Evolutionary conservation across 2,888 invertebrate species (phyloP).

Genomic region (Ornithoptera alexandrae): DNA sequence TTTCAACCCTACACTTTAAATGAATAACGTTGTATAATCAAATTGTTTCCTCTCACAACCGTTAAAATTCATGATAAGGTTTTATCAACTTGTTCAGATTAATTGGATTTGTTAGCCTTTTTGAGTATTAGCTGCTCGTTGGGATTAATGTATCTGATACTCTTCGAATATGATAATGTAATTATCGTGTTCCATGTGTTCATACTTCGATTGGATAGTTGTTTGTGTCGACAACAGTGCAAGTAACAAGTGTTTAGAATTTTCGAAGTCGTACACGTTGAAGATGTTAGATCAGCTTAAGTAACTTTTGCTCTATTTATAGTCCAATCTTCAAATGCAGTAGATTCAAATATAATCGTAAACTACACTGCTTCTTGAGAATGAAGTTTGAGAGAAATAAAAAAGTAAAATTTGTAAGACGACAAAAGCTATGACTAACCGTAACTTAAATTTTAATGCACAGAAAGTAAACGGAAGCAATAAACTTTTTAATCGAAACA

Average conservation of each 20-base stretch:
- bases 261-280: background rate
- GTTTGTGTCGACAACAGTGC: too few relatives aligned
- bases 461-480: background rate
- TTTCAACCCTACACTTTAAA: background rate
- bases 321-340: background rate
- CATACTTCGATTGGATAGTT: background rate
- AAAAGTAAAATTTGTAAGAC: background rate
- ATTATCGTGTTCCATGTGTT: background rate
- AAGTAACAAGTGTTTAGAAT: background rate
- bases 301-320: background rate
- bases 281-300: conserved; percentile 3
- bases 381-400: too few relatives aligned
- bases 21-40: background rate
- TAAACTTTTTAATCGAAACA: background rate
- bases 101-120: conserved; percentile 4
- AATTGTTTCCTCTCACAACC: conserved; percentile 7
- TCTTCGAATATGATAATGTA: background rate
- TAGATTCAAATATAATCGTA: background rate
- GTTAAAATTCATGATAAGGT: conserved; percentile 2
- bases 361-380: background rate
- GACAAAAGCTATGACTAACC: background rate
- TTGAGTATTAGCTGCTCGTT: background rate
- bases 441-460: background rate
- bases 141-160: background rate
- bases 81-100: conserved; percentile 7